phyloP scores from a whole-genome alignment of 2,888 invertebrate genomes.

The Harpagoxenus sublaevis region DNA sequence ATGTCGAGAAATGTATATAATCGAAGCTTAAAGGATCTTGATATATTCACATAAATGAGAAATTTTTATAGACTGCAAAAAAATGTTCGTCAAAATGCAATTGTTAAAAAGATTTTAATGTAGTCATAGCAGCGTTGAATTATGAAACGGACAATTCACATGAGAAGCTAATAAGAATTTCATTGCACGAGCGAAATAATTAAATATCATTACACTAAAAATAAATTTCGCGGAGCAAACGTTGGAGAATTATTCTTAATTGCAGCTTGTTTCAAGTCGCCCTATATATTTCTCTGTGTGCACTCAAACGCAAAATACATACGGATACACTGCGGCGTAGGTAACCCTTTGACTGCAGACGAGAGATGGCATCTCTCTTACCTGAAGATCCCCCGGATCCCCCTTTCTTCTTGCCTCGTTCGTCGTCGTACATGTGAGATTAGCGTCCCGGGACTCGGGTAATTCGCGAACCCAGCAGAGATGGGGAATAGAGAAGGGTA shows the following conservation, averaged over 20 bases:
- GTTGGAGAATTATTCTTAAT: background rate
- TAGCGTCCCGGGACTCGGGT: conserved; percentile 74
- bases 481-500: background rate
- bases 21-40: background rate
- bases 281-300: background rate
- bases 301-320: conserved; percentile 4
- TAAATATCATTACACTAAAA: conserved; percentile 8
- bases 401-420: conserved; percentile 69
- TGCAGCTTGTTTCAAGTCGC: background rate
- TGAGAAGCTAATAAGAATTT: conserved; percentile 15
- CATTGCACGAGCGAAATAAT: conserved; percentile 12
- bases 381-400: conserved; percentile 63
- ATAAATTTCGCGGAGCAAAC: background rate
- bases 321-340: background rate
- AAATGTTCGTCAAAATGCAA: background rate
- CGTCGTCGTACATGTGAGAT: conserved; percentile 72
- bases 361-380: conserved; percentile 48
- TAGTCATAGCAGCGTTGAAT: background rate
- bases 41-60: background rate
- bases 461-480: conserved; percentile 70
- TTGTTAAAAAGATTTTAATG: background rate
- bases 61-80: background rate
- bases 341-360: conserved; percentile 36
- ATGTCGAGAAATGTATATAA: background rate
- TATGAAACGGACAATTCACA: background rate